phyloP scores from a whole-genome alignment of 2,113 vertebrate genomes.

The Alaudala cheleensis region DNA sequence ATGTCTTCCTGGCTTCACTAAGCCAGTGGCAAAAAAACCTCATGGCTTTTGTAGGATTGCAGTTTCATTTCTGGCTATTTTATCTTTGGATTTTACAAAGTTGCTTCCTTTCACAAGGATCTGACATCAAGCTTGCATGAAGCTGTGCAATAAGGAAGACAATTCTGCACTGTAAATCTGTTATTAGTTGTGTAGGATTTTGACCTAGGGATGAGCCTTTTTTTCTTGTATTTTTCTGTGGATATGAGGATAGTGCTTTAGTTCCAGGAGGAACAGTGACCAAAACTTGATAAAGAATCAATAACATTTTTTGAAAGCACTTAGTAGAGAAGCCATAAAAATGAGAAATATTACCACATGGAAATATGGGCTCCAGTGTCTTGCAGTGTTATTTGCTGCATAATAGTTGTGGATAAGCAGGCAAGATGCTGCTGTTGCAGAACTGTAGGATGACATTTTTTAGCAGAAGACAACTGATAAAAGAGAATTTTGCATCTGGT shows the following conservation, averaged over 20 bases:
- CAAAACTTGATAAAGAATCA: neutral
- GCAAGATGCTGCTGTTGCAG: neutral
- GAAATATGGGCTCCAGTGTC: neutral
- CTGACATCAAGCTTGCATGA: neutral
- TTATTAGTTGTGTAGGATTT: neutral
- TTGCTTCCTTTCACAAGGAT: neutral
- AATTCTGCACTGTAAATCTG: neutral
- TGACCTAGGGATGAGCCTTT: neutral
- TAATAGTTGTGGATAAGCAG: neutral
- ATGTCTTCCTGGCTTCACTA: neutral
- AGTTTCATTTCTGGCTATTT: neutral
- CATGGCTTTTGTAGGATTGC: neutral
- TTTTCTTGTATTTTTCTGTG: neutral
- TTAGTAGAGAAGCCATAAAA: neutral
- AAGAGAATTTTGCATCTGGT: neutral
- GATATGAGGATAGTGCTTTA: neutral
- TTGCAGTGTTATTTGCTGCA: neutral
- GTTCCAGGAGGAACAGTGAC: neutral
- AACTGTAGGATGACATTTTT: neutral
- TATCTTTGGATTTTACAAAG: neutral
- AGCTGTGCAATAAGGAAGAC: neutral
- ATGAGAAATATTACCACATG: neutral
- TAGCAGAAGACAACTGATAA: neutral
- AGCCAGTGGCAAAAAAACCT: neutral
- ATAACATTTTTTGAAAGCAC: neutral